Base-by-base conservation (phyloP, 1,140 invertebrate species). In the Zaprionus tsacasi region DNA sequence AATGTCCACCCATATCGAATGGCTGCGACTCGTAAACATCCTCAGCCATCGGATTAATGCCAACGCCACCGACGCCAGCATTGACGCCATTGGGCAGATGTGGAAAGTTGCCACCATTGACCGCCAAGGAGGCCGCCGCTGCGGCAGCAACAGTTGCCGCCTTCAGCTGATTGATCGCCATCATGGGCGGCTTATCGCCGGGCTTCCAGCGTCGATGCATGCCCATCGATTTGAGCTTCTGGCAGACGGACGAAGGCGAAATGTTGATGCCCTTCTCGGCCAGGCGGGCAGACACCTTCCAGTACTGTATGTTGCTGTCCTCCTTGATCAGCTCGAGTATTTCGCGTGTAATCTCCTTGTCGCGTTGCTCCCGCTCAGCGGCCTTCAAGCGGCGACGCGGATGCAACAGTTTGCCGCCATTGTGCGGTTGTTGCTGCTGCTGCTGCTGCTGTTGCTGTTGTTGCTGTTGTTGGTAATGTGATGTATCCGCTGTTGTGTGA, bases 331-430 rank as follows among this genome's bases (percentile, higher is more conserved):
- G 75, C 64, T 92, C 89, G 56, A 92, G 79, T 61, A 92, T 92
- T 81, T 92, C 91, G n/a, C 90, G 82, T 27, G 91, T 92, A n/a
- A 92, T 91, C 74, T 92, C 79, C 70, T 91, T 92, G 74, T 92
- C 91, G 50, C 91, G 91, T 52, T 78, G 61, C 57, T 91, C 88
- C 0, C 91, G 82, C 30, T 92, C 91, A 7, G 91, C 91, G 3
- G 91, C 91, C 74, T 92, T 92, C 0, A 92, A 58, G 0, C 91
- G 91, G 36, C 91, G 87, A 15, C 91, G 82, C 3, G 91, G 88
- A 75, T 89, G 87, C 35, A 81, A 27, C 55, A 75, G 6, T 63
- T 92, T 92, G 15, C 56, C 40, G 6, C 60, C 56, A 25, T 67
- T 67, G n/a, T 3, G 36, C n/a, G 54, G 38, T 15, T 6, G 43